Percentiles rank a stretch among this genome's conserved stretches.
Conservation (phyloP, 2,888 invertebrate genomes). For the Heliconius erato region DNA sequence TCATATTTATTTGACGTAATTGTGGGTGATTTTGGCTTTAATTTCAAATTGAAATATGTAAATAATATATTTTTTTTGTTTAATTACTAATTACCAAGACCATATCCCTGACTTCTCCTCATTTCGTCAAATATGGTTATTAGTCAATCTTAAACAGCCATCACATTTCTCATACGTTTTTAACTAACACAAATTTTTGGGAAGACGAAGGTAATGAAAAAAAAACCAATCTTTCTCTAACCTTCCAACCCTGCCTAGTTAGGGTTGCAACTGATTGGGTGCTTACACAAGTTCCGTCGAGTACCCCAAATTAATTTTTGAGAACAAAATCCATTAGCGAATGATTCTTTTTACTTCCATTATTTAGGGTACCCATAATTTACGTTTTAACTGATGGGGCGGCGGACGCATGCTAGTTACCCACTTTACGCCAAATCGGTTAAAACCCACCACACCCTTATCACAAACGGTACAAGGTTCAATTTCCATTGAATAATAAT, state of each 20-base stretch:
- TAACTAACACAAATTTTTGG: no score
- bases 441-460: conserved; percentile 51
- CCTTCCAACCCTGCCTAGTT: conserved; percentile 57
- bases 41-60: no score
- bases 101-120: no score
- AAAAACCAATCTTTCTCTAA: neutral
- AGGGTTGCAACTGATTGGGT: conserved; percentile 75
- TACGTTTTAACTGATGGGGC: conserved; percentile 83
- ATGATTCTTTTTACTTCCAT: conserved; percentile 78
- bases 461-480: conserved; percentile 49
- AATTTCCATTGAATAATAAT: conserved; percentile 48
- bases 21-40: no score
- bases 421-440: conserved; percentile 8
- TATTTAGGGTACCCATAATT: conserved; percentile 84
- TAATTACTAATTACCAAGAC: no score
- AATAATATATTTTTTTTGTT: no score
- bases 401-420: conserved; percentile 68
- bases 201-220: neutral
- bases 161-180: no score
- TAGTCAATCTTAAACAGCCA: no score
- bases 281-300: conserved; percentile 78
- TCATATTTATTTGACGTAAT: no score
- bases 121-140: no score
- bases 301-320: conserved; percentile 85
- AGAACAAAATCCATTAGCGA: conserved; percentile 85